A percentile compares a stretch with the other conserved stretches of the same genome.
phyloP scores from a whole-genome alignment of 2,888 invertebrate species.

The Myopa tessellatipennis region DNA sequence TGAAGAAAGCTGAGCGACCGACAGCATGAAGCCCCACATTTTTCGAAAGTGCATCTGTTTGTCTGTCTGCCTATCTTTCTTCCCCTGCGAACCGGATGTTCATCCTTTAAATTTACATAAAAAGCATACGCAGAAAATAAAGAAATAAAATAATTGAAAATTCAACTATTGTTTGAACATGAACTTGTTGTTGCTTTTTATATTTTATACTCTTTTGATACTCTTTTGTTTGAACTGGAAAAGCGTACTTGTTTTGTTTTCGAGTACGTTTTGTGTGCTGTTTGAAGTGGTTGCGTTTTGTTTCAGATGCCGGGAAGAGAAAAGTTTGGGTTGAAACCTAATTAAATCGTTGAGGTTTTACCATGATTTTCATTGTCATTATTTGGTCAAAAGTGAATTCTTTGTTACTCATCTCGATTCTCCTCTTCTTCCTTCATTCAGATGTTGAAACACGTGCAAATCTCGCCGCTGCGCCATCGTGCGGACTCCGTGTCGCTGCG shows the following conservation, averaged over 20 bases:
- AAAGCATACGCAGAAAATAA: background rate
- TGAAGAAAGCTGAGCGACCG: background rate
- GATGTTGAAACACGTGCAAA: slow-evolving; percentile 93
- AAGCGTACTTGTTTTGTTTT: too few species aligned
- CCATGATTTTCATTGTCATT: background rate
- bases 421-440: slow-evolving; percentile 55
- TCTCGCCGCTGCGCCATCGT: slow-evolving; percentile 86
- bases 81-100: background rate
- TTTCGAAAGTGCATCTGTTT: too few species aligned
- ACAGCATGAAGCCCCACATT: too few species aligned
- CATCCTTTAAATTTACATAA: background rate
- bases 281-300: too few species aligned
- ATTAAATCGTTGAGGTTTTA: background rate
- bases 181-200: too few species aligned
- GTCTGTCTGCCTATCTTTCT: background rate
- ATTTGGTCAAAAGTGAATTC: background rate
- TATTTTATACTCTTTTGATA: too few species aligned
- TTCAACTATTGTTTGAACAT: background rate
- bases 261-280: too few species aligned
- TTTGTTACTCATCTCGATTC: background rate
- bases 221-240: too few species aligned
- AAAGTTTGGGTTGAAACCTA: background rate
- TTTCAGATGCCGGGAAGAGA: background rate
- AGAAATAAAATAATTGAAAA: background rate
- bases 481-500: slow-evolving; percentile 84